These are phyloP conservation scores for Stenoptilia bipunctidactyla DNA, from an alignment of 2,888 invertebrate species.

Conservation along the genomic window DNA sequence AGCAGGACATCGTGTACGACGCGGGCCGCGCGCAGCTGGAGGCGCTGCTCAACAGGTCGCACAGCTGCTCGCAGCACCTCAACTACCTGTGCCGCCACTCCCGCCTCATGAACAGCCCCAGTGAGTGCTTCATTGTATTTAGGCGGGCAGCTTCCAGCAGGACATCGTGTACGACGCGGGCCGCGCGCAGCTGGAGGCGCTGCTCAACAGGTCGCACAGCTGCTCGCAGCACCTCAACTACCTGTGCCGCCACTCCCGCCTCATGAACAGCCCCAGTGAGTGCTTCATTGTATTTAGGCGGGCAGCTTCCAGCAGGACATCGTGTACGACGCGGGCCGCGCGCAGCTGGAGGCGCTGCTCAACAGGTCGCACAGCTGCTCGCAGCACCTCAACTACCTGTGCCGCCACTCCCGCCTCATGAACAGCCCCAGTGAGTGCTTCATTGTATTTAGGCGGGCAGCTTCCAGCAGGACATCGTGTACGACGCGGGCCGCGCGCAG, in stretches of 20 bases:
- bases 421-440: constrained; percentile 77
- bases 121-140: no score
- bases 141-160: constrained; percentile 90
- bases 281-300: no score
- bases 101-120: constrained; percentile 86
- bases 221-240: constrained; percentile 92
- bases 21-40: constrained; percentile 88
- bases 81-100: constrained; percentile 89
- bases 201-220: constrained; percentile 85
- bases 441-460: constrained; percentile 77
- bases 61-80: constrained; percentile 85
- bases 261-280: constrained; percentile 88
- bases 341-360: constrained; percentile 90
- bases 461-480: constrained; percentile 88
- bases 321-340: constrained; percentile 85
- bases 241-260: constrained; percentile 83
- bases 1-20: constrained; percentile 89
- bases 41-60: constrained; percentile 88
- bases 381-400: constrained; percentile 89
- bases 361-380: constrained; percentile 86
- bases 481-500: constrained; percentile 87
- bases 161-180: constrained; percentile 90
- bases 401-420: constrained; percentile 85
- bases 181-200: constrained; percentile 86
- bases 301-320: constrained; percentile 92